Conservation (phyloP, 1,140 invertebrate species). For the Panagrolaimus sp. region DNA sequence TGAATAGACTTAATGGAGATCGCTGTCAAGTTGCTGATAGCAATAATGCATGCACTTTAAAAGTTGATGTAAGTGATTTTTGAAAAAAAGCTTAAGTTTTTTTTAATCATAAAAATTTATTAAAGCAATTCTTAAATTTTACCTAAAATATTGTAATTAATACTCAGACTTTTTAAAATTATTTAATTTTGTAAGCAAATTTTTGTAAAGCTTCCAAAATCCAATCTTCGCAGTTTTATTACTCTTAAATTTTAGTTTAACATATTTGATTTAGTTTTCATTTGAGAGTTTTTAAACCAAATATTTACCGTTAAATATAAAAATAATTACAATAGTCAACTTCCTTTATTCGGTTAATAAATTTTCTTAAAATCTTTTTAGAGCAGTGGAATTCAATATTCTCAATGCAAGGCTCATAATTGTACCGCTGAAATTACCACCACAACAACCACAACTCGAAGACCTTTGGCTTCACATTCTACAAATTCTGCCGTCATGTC, state of each 20-base stretch:
- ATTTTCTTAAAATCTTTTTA: background rate
- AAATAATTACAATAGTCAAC: constrained; percentile 4
- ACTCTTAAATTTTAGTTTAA: no score
- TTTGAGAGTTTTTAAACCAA: no score
- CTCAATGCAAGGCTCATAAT: constrained; percentile 33
- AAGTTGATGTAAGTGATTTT: background rate
- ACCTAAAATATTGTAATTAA: no score
- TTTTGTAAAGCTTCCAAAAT: no score
- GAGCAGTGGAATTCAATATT: constrained; percentile 27
- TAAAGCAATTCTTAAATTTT: no score
- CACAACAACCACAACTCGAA: constrained; percentile 31
- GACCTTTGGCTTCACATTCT: background rate
- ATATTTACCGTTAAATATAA: no score
- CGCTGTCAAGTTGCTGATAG: constrained; percentile 24
- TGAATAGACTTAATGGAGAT: constrained; percentile 35
- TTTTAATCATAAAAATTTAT: no score
- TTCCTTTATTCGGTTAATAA: background rate
- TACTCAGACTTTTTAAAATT: no score
- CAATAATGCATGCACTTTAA: constrained; percentile 31
- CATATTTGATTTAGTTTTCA: no score
- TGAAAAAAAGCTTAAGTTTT: no score
- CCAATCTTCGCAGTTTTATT: no score
- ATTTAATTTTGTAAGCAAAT: no score
- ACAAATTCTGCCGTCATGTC: background rate
- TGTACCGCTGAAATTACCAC: constrained; percentile 37